Conservation (phyloP, 2,888 invertebrate species). For the Ligdia adustata region DNA sequence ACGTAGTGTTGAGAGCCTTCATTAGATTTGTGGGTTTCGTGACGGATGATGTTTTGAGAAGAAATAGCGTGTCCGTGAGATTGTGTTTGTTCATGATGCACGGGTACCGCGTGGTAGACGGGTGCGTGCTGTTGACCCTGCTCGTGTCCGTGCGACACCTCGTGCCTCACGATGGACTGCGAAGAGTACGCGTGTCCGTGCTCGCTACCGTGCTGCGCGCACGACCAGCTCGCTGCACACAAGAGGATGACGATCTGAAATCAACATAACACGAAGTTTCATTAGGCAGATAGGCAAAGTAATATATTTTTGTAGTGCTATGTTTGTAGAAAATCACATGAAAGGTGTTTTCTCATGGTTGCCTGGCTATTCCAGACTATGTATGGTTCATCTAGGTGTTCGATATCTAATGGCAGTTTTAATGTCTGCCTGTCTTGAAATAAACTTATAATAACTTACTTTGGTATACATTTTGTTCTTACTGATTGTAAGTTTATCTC, state of each 20-base stretch:
- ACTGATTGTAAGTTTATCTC: constrained; percentile 41
- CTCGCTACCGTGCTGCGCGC: constrained; percentile 44
- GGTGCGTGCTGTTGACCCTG: constrained; percentile 25
- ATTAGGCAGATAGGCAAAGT: too few relatives aligned
- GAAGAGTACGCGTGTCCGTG: constrained; percentile 51
- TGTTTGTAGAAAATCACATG: too few relatives aligned
- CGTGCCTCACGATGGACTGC: constrained; percentile 47
- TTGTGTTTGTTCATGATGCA: constrained; percentile 26
- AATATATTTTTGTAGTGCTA: too few relatives aligned
- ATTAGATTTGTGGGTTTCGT: constrained; percentile 34
- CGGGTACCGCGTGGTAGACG: constrained; percentile 31
- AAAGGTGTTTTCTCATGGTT: too few relatives aligned
- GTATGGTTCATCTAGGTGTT: too few relatives aligned
- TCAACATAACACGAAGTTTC: neutral
- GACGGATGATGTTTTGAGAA: constrained; percentile 41
- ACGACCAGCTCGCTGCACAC: constrained; percentile 34
- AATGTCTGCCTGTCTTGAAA: neutral
- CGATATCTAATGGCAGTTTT: too few relatives aligned
- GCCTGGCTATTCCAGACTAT: too few relatives aligned
- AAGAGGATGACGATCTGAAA: constrained; percentile 40
- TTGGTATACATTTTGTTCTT: constrained; percentile 52
- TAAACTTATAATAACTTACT: constrained; percentile 43
- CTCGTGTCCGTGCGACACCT: constrained; percentile 34
- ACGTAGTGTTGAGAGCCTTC: constrained; percentile 37
- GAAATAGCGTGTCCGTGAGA: constrained; percentile 37